phyloP scores from a whole-genome alignment of 2,113 vertebrate species.

The Illadopsis cleaveri region DNA sequence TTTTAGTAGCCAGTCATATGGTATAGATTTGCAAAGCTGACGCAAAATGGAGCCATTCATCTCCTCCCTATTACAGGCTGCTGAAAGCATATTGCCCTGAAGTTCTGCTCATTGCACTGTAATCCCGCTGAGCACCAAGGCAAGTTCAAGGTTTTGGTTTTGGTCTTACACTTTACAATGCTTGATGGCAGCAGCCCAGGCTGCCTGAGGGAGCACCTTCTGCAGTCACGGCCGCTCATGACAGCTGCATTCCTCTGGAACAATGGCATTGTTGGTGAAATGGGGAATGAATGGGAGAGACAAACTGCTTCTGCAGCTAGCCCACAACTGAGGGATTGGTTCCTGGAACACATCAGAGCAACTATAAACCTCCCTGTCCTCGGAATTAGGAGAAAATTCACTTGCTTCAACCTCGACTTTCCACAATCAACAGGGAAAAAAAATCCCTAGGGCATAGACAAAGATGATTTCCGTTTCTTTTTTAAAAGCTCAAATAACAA shows the following conservation, averaged over 20 bases:
- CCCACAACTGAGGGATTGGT: constrained; percentile 40
- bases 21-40: constrained; percentile 64
- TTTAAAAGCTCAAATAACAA: neutral
- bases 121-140: constrained; percentile 39
- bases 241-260: constrained; percentile 58
- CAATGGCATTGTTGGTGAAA: constrained; percentile 58
- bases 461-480: neutral
- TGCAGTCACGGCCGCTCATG: constrained; percentile 15
- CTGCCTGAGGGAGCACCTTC: constrained; percentile 50
- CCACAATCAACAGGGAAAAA: neutral
- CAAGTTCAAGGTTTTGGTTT: constrained; percentile 56
- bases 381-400: constrained; percentile 29
- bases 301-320: constrained; percentile 58
- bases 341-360: constrained; percentile 56
- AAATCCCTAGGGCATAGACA: neutral
- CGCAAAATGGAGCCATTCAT: constrained; percentile 59
- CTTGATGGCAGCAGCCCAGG: constrained; percentile 7
- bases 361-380: constrained; percentile 47
- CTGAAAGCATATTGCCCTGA: constrained; percentile 49
- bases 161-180: constrained; percentile 57
- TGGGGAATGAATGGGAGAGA: constrained; percentile 44
- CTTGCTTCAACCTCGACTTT: neutral
- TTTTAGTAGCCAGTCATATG: constrained; percentile 62
- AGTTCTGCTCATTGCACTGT: constrained; percentile 44
- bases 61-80: constrained; percentile 29